Evolutionary conservation across 2,888 invertebrate genomes (phyloP), one percentile per base, ranked within the genome.

Genomic region (Baccha elongata): DNA sequence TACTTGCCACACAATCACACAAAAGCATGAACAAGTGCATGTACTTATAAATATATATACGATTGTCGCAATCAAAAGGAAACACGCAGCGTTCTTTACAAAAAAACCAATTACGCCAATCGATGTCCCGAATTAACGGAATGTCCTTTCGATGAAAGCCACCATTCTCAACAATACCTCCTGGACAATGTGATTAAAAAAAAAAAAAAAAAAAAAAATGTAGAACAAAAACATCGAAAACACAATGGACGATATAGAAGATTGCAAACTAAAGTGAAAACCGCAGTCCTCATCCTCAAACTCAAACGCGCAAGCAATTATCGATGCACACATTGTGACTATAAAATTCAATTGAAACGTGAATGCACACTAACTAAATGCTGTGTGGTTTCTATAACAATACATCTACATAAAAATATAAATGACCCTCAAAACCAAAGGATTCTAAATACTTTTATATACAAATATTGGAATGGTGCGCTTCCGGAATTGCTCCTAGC

Each of bases 51-150:
- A n/a, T n/a, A n/a, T n/a, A n/a, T n/a, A n/a, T 50, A 8, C 8
- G 62, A 72, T 83, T 83, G 78, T 83, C 64, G 83, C 68, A 83
- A 68, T 83, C 67, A 78, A 78, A 78, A 78, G 78, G 67, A 83
- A 78, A 78, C 72, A 83, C 78, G 78, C 83, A 83, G 78, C 83
- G 73, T 83, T 78, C 78, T 68, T 72, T 73, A 83, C 68, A 83
- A 78, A 83, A 78, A 78, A 83, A 78, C 76, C 81, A 81, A 81
- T 81, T 81, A 81, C 81, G 35, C 60, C 76, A 81, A 81, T 81
- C 81, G 81, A 76, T 81, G 81, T 71, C 53, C 76, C 76, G 48
- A 76, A 76, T 71, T 81, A 81, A 76, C 76, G 65, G 71, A 81
- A 76, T 71, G 81, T 81, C 81, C 76, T 81, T 81, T 81, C 81